These are phyloP conservation scores for Naso thynnoides DNA, from an alignment of 2,797 vertebrate species.

Conservation along the genomic window DNA sequence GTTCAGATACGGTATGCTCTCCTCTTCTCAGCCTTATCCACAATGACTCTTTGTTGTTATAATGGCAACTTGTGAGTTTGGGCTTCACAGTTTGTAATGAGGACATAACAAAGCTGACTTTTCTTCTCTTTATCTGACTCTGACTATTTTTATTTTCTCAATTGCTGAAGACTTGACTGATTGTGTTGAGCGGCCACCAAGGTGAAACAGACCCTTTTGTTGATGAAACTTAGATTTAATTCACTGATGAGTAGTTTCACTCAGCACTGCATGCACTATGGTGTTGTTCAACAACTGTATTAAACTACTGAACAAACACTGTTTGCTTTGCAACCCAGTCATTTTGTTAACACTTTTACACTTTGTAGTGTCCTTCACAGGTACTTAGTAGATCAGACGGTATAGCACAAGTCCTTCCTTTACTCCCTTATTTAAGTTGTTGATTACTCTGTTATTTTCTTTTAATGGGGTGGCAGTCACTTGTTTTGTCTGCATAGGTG, in stretches of 20 bases:
- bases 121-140: neutral
- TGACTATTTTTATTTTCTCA: neutral
- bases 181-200: slow-evolving; percentile 1
- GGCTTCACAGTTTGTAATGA: slow-evolving; percentile 1
- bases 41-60: slow-evolving; percentile 20
- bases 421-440: neutral
- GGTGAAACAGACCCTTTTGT: neutral
- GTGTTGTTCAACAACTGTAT: neutral
- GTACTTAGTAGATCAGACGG: neutral
- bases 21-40: slow-evolving; percentile 8
- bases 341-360: neutral
- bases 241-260: slow-evolving; percentile 19
- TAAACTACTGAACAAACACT: neutral
- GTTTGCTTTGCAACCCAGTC: neutral
- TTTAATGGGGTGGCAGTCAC: neutral
- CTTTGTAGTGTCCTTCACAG: slow-evolving; percentile 5
- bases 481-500: slow-evolving; percentile 16
- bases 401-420: neutral
- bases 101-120: neutral
- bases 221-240: slow-evolving; percentile 21
- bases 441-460: neutral
- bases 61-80: slow-evolving; percentile 13
- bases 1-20: no score
- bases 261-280: neutral
- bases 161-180: slow-evolving; percentile 5